Percentiles rank a stretch among this genome's conserved stretches.
These are phyloP conservation scores for Entomobrya multifasciata DNA, from an alignment of 2,888 invertebrate species.

Conservation along the genomic window DNA sequence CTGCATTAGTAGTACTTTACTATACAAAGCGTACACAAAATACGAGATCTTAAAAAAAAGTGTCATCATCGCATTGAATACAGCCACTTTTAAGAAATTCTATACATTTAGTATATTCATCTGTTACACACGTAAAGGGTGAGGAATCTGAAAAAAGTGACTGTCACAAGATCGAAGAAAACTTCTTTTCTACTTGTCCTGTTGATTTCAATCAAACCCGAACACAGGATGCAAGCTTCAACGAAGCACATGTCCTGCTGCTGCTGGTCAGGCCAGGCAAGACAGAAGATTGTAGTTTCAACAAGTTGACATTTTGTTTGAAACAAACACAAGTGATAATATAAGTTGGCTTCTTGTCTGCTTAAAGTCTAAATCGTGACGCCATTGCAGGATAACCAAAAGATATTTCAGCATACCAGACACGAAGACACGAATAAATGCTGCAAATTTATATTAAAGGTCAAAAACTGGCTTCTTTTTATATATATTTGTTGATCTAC, in stretches of 20 bases:
- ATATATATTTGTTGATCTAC: too few species aligned
- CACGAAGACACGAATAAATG: too few species aligned
- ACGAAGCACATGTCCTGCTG: constrained; percentile 50
- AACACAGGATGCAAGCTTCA: constrained; percentile 65
- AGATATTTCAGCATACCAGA: too few species aligned
- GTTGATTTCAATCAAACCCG: constrained; percentile 3
- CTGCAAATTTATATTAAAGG: too few species aligned
- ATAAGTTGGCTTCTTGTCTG: too few species aligned
- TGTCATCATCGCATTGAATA: constrained; percentile 23
- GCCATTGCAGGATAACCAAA: too few species aligned
- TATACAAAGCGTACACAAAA: background rate
- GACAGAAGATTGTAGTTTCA: background rate
- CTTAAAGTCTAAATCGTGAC: too few species aligned
- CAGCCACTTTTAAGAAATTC: background rate
- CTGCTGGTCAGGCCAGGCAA: constrained; percentile 3
- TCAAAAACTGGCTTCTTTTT: too few species aligned
- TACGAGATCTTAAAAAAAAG: background rate
- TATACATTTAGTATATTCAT: background rate
- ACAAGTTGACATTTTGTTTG: background rate
- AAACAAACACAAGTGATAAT: background rate
- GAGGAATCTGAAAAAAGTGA: constrained; percentile 32
- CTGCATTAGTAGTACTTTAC: background rate
- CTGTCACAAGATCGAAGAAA: constrained; percentile 57
- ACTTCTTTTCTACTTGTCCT: constrained; percentile 27
- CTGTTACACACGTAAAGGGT: background rate